Conservation (phyloP, 2,888 invertebrate genomes). For the Apotomis betuletana region DNA sequence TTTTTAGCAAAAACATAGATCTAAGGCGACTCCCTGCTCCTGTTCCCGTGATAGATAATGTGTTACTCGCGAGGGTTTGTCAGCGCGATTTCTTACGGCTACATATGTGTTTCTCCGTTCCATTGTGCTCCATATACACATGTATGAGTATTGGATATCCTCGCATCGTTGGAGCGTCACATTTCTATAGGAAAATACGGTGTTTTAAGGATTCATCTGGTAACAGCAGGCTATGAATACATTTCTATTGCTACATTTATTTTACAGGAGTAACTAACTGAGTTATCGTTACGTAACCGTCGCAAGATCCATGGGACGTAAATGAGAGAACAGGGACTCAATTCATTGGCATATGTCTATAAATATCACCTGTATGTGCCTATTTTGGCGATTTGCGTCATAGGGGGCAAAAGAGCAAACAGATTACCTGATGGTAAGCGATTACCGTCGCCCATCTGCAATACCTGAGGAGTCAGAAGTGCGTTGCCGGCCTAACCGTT, state of each 20-base stretch:
- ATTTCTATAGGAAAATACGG: background rate
- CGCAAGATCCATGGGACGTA: too few relatives aligned
- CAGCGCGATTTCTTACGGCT: constrained; percentile 49
- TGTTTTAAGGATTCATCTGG: background rate
- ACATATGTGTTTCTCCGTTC: constrained; percentile 26
- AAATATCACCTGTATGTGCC: too few relatives aligned
- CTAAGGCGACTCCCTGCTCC: constrained; percentile 55
- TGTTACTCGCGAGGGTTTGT: constrained; percentile 76
- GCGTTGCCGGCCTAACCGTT: too few relatives aligned
- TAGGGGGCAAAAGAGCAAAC: too few relatives aligned
- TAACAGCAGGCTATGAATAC: background rate
- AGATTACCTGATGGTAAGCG: too few relatives aligned
- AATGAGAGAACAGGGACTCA: too few relatives aligned
- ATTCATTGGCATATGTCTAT: too few relatives aligned
- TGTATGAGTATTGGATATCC: background rate
- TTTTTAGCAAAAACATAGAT: constrained; percentile 9
- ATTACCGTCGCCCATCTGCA: too few relatives aligned
- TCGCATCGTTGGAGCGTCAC: constrained; percentile 3
- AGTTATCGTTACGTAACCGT: background rate
- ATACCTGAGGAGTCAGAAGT: too few relatives aligned
- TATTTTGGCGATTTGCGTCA: too few relatives aligned
- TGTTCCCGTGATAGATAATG: constrained; percentile 76
- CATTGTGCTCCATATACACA: constrained; percentile 5
- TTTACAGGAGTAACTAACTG: background rate
- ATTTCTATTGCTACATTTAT: background rate